Evolutionary conservation across 1,140 invertebrate genomes (phyloP), one percentile per base, ranked within the genome.

Genomic region (Heliconius hewitsoni): DNA sequence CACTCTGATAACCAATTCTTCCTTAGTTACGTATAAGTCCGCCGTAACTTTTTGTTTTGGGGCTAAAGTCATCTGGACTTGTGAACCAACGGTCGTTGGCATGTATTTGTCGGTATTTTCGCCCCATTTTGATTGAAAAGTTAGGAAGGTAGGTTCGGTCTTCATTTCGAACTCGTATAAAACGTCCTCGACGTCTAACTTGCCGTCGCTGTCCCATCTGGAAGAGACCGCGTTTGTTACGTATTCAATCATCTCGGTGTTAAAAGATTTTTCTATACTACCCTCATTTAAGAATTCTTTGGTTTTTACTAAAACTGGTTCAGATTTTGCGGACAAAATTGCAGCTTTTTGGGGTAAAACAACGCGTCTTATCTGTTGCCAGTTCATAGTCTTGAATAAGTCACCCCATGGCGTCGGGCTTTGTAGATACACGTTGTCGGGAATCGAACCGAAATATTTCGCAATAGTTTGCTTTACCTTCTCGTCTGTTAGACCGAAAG

Each of bases 401-500:
- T 88, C 89, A 0, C 84, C 84, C 84, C 84, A 90, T 4, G 86
- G 85, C 0, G 88, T 90, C 0, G 88, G 87, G 71, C 86, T 87
- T n/a, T 70, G 82, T 2, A 88, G 4, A 74, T 78, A 90, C 5
- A 84, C 84, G 71, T 86, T 82, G n/a, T 81, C 83, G 1, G 88
- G 88, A 23, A 66, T 71, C 6, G 30, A 42, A 3, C 84, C 86
- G 37, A 85, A 82, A 76, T 83, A 83, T 0, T 30, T 55, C 30
- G 66, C 30, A 19, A 85, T 74, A 5, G 84, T 80, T 46, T 79
- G 80, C 60, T 85, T 87, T 16, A 88, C 34, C 18, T 73, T 83
- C 11, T 74, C 74, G 8, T 88, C 87, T 1, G 30, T 72, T 0
- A 88, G 76, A 0, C 83, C 74, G 46, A 87, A 88, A 23, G 82